These are phyloP conservation scores for Apeira syringaria DNA, from an alignment of 2,888 invertebrate species.

Conservation along the genomic window DNA sequence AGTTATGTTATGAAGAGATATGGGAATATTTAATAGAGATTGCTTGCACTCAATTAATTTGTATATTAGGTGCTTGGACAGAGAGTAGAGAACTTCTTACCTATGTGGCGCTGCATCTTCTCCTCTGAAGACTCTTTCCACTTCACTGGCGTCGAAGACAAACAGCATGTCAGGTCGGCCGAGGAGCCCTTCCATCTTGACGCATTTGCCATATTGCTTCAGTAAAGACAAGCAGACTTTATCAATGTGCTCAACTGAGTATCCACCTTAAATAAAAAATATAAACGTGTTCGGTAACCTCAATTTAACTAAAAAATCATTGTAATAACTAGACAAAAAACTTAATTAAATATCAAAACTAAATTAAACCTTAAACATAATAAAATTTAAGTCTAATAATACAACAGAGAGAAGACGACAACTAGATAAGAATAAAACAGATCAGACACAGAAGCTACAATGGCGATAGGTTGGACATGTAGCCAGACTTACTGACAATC, in stretches of 20 bases:
- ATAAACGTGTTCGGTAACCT: not conserved
- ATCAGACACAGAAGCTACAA: conserved; percentile 24
- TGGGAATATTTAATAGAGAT: no score
- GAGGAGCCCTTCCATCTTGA: conserved; percentile 86
- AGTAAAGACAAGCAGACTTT: conserved; percentile 85
- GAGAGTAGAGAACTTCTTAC: conserved; percentile 35
- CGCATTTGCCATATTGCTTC: conserved; percentile 86
- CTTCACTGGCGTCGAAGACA: conserved; percentile 87
- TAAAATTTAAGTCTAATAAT: no score
- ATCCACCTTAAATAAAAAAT: conserved; percentile 73
- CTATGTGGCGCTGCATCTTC: conserved; percentile 87
- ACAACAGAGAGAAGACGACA: no score
- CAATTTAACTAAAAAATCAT: no score
- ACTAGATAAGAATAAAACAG: no score
- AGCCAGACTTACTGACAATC: conserved; percentile 1
- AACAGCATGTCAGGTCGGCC: conserved; percentile 90
- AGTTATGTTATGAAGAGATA: no score
- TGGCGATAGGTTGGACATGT: conserved; percentile 14
- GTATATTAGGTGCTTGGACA: no score
- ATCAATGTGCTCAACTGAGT: conserved; percentile 86
- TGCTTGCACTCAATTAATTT: no score
- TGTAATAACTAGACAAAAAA: no score
- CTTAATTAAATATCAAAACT: no score
- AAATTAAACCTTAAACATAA: no score
- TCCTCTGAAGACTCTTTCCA: conserved; percentile 87